These are phyloP conservation scores for Garra rufa DNA, from an alignment of 2,113 vertebrate genomes.

Conservation along the genomic window DNA sequence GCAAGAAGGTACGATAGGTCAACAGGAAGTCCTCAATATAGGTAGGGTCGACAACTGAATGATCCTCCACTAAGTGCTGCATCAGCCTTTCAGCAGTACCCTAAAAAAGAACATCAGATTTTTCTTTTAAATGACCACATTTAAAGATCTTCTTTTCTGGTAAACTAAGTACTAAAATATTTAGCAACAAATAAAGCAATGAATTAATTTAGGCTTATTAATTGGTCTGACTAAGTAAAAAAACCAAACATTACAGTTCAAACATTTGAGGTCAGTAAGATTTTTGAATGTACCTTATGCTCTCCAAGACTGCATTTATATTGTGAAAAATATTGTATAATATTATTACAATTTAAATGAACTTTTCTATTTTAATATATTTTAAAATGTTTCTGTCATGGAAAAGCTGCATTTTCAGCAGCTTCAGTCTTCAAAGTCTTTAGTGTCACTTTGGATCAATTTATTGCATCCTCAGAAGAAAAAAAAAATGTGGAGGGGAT, in stretches of 20 bases:
- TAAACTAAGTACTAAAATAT: neutral
- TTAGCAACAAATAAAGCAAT: no score
- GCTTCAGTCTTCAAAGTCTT: neutral
- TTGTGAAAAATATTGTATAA: no score
- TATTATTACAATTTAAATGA: neutral
- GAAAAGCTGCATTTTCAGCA: neutral
- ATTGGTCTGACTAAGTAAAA: no score
- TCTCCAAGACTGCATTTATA: neutral
- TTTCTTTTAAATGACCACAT: neutral
- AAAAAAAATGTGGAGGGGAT: neutral
- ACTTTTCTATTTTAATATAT: neutral
- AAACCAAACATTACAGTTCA: neutral
- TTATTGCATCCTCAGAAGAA: no score
- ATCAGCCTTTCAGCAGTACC: constrained; percentile 94
- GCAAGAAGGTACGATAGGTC: constrained; percentile 96
- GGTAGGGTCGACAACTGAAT: constrained; percentile 96
- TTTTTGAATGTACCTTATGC: neutral
- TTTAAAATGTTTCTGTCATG: neutral
- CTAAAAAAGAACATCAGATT: constrained; percentile 66
- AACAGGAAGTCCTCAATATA: constrained; percentile 98
- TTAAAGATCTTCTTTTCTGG: neutral
- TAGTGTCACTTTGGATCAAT: no score
- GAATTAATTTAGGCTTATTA: no score
- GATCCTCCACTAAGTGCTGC: constrained; percentile 98
- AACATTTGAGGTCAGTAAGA: neutral